Conservation (phyloP, 2,797 vertebrate genomes). For the Eulemur mongoz region DNA sequence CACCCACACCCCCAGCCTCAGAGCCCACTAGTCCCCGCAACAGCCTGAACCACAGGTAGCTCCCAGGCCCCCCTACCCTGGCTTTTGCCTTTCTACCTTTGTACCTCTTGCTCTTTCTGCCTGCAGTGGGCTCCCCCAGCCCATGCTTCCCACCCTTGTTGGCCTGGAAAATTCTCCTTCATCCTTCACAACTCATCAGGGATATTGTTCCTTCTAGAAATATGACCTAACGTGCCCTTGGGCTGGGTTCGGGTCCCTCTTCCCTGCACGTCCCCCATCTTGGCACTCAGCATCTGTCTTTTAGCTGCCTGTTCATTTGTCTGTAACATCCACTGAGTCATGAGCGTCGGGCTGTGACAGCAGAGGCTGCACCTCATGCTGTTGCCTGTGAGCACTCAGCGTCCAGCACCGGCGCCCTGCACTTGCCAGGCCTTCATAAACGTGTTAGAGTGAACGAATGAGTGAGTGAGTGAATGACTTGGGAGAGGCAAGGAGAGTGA, state of each 20-base stretch:
- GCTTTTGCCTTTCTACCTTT: neutral
- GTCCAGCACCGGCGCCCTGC: neutral
- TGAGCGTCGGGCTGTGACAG: rapidly evolving
- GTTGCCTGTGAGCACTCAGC: neutral
- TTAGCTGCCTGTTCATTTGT: neutral
- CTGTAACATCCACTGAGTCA: neutral
- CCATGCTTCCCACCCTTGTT: neutral
- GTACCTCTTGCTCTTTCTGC: neutral
- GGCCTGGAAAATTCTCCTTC: neutral
- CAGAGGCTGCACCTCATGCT: neutral
- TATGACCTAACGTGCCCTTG: neutral
- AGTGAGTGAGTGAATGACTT: neutral
- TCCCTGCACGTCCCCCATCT: neutral
- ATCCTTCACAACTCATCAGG: neutral
- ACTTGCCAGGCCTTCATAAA: neutral
- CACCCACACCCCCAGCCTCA: neutral
- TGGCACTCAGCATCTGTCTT: neutral
- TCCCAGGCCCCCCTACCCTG: neutral
- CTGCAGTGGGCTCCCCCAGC: too few species aligned
- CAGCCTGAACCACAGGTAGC: neutral
- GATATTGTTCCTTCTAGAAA: neutral
- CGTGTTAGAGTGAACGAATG: neutral
- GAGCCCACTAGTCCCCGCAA: too few species aligned
- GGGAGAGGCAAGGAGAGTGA: neutral
- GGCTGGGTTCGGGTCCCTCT: neutral